A percentile compares a stretch with the other conserved stretches of the same genome.
Evolutionary conservation across 2,113 vertebrate genomes (phyloP).

Genomic region (Siniperca chuatsi): DNA sequence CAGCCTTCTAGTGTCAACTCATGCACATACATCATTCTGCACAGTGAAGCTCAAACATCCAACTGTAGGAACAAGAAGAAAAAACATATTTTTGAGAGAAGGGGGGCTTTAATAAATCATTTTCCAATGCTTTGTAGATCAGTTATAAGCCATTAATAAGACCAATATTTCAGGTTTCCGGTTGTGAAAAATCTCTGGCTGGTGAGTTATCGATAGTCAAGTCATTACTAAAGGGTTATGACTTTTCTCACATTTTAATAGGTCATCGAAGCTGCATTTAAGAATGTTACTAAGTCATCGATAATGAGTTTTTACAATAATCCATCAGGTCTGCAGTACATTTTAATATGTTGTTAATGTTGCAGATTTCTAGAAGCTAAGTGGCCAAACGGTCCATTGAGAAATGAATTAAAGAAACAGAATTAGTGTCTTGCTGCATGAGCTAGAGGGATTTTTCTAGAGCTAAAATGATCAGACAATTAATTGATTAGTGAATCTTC

Average conservation of each 20-base stretch:
- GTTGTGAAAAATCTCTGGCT: background rate
- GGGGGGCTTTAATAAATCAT: background rate
- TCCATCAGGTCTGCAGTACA: background rate
- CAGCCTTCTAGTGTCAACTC: too few species aligned
- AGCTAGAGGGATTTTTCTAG: background rate
- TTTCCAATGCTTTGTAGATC: background rate
- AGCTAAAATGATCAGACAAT: background rate
- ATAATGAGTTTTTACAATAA: background rate
- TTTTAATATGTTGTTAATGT: background rate
- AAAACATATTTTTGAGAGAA: too few species aligned
- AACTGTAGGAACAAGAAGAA: too few species aligned
- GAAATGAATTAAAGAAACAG: background rate
- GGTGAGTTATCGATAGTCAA: background rate
- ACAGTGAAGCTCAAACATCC: too few species aligned
- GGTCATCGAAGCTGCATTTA: background rate
- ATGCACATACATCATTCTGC: too few species aligned
- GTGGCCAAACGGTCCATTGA: background rate
- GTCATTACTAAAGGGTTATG: background rate
- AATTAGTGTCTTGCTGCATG: background rate
- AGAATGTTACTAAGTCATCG: background rate
- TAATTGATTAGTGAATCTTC: background rate
- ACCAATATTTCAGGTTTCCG: background rate
- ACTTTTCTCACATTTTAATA: background rate
- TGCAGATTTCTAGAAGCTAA: background rate
- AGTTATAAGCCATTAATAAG: background rate